phyloP scores from a whole-genome alignment of 2,797 vertebrate genomes.

The Okamejei kenojei region DNA sequence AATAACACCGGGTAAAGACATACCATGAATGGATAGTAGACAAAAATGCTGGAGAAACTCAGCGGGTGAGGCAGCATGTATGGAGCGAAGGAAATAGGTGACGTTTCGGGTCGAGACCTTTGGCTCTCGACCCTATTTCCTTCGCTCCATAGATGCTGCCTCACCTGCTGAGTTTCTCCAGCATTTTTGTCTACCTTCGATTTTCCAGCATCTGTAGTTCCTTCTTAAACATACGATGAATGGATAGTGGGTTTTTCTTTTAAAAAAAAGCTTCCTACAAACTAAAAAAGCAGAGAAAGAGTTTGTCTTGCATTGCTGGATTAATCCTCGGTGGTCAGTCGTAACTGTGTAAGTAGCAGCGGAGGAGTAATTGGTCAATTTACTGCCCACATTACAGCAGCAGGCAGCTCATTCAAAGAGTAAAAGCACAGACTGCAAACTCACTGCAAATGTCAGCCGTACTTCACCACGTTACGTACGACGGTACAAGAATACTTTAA shows the following conservation, averaged over 20 bases:
- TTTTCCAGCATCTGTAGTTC: too few relatives aligned
- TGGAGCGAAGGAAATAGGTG: too few relatives aligned
- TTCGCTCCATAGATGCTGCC: too few relatives aligned
- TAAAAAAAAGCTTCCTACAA: not conserved
- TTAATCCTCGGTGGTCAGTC: constrained; percentile 40
- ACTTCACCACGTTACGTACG: not conserved
- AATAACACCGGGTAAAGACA: too few relatives aligned
- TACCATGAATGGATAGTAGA: too few relatives aligned
- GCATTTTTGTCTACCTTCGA: too few relatives aligned
- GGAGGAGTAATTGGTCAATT: constrained; percentile 40
- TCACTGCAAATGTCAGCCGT: constrained; percentile 27
- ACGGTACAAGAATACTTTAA: constrained; percentile 42
- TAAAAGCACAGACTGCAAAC: constrained; percentile 4
- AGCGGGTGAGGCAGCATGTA: too few relatives aligned
- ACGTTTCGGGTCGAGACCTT: too few relatives aligned
- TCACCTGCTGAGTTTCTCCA: too few relatives aligned
- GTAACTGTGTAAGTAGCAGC: constrained; percentile 33
- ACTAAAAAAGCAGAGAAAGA: not conserved
- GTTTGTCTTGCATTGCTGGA: constrained; percentile 23
- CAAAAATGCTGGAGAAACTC: too few relatives aligned
- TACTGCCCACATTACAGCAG: constrained; percentile 40
- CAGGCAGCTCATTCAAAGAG: constrained; percentile 40
- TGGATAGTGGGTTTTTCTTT: not conserved
- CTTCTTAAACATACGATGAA: not conserved
- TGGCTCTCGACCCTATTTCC: too few relatives aligned